phyloP scores from a whole-genome alignment of 2,888 invertebrate species.

The Xestoiulus laeticollis region DNA sequence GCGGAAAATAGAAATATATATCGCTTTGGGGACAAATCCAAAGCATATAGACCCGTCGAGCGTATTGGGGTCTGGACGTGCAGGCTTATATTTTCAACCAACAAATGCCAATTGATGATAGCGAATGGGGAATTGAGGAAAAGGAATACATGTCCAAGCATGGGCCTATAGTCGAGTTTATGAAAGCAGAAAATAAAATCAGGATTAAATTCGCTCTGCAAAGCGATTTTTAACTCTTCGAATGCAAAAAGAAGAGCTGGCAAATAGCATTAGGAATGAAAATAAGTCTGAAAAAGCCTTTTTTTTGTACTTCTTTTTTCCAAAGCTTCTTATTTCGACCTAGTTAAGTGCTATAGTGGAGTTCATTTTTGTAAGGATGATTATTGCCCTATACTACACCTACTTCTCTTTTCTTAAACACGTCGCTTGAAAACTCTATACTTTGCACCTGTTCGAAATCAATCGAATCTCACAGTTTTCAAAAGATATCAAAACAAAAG shows the following conservation, averaged over 20 bases:
- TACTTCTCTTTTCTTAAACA: not conserved
- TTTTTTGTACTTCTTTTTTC: not conserved
- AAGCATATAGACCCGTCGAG: not conserved
- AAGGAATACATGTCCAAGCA: not conserved
- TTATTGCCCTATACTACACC: not conserved
- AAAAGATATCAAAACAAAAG: slow-evolving; percentile 34
- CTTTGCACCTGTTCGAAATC: slow-evolving; percentile 11
- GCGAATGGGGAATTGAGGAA: not conserved
- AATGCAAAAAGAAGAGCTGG: not conserved
- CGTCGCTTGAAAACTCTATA: not conserved
- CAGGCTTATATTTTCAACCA: not conserved
- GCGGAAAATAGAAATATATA: slow-evolving; percentile 16
- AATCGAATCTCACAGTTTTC: slow-evolving; percentile 37
- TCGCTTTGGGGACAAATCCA: not conserved
- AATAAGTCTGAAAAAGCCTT: slow-evolving; percentile 13
- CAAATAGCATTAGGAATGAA: not conserved
- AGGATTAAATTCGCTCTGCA: slow-evolving; percentile 7
- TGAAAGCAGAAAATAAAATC: slow-evolving; percentile 6
- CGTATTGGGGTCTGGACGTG: not conserved
- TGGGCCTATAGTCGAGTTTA: not conserved
- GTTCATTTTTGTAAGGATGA: slow-evolving; percentile 5
- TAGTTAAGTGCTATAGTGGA: not conserved
- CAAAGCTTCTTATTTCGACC: slow-evolving; percentile 15
- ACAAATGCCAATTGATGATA: not conserved
- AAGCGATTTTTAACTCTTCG: slow-evolving; percentile 9